Evolutionary conservation across 2,797 vertebrate species (phyloP).

Genomic region (Bovichtus variegatus): DNA sequence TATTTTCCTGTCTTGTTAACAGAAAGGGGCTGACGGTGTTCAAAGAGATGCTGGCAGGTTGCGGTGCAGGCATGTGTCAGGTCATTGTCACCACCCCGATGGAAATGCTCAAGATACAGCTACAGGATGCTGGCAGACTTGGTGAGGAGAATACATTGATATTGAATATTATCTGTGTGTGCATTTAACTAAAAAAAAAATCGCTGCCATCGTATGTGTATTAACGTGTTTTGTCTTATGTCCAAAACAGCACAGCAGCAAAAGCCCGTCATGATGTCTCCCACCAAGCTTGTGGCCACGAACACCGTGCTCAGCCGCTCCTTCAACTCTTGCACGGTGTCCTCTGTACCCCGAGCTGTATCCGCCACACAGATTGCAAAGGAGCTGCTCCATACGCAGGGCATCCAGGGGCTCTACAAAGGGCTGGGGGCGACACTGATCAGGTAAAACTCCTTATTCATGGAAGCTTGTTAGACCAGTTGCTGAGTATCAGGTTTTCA

Average conservation of each 20-base stretch:
- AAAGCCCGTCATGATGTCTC: slow-evolving; percentile 75
- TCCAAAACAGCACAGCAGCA: slow-evolving; percentile 85
- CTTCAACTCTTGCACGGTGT: slow-evolving; percentile 81
- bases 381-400: slow-evolving; percentile 83
- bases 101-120: slow-evolving; percentile 92
- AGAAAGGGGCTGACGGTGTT: slow-evolving; percentile 86
- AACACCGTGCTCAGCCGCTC: slow-evolving; percentile 85
- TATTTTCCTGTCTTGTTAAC: slow-evolving; percentile 21
- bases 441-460: slow-evolving; percentile 74
- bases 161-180: not conserved
- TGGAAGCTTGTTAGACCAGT: not conserved
- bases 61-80: slow-evolving; percentile 89
- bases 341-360: slow-evolving; percentile 59
- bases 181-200: not conserved
- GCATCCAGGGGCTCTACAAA: slow-evolving; percentile 88
- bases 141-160: slow-evolving; percentile 63
- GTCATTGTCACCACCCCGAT: slow-evolving; percentile 90
- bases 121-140: slow-evolving; percentile 89
- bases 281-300: slow-evolving; percentile 81
- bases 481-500: not conserved
- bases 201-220: not conserved
- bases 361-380: slow-evolving; percentile 88
- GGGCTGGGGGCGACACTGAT: slow-evolving; percentile 89
- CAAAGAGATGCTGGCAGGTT: slow-evolving; percentile 90
- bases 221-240: not conserved